Conservation (phyloP, 2,113 vertebrate species). For the Panthera uncia region DNA sequence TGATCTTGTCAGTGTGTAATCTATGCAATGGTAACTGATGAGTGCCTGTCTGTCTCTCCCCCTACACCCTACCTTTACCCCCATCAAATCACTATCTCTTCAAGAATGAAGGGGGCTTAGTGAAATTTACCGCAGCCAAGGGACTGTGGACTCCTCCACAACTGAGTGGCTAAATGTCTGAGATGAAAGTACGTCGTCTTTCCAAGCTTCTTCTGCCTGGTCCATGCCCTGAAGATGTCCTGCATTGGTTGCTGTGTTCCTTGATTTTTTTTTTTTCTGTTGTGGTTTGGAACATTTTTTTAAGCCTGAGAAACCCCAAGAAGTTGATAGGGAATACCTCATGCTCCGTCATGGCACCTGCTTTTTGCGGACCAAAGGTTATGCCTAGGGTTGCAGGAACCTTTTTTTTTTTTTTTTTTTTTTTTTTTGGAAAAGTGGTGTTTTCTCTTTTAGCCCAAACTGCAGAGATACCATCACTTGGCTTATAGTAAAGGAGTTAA, state of each 20-base stretch:
- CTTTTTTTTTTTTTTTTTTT: not conserved
- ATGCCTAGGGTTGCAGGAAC: not conserved
- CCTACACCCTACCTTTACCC: not conserved
- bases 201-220: not conserved
- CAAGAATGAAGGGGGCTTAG: not conserved
- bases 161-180: not conserved
- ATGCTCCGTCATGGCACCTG: accelerated
- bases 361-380: not conserved
- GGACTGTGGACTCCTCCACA: not conserved
- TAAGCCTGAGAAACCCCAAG: not conserved
- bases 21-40: not conserved
- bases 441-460: not conserved
- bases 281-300: no score
- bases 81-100: not conserved
- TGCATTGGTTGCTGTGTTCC: not conserved
- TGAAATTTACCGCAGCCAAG: not conserved
- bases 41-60: not conserved
- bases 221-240: not conserved
- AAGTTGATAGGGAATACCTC: not conserved
- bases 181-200: not conserved
- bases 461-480: not conserved
- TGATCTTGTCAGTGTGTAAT: not conserved
- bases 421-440: not conserved
- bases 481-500: not conserved
- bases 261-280: not conserved